These are phyloP conservation scores for Cloeon dipterum DNA, from an alignment of 2,888 invertebrate genomes.

Conservation along the genomic window DNA sequence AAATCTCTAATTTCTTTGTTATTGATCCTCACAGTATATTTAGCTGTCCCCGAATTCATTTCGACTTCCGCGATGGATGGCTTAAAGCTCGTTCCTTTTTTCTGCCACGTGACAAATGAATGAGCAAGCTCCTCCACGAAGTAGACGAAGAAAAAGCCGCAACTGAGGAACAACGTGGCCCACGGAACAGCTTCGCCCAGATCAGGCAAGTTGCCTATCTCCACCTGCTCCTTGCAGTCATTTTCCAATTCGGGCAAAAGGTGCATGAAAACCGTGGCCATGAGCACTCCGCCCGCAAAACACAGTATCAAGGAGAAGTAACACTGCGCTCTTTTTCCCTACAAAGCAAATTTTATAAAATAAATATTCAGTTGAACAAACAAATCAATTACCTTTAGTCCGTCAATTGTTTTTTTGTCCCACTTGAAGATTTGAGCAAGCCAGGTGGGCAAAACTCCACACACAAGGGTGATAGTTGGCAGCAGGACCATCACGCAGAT, in stretches of 20 bases:
- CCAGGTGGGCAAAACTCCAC: background rate
- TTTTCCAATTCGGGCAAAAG: background rate
- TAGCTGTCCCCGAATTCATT: no score
- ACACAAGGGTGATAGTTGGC: background rate
- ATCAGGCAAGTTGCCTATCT: background rate
- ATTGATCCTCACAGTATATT: no score
- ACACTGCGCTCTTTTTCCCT: background rate
- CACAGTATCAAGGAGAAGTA: conserved; percentile 1
- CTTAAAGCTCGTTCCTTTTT: background rate
- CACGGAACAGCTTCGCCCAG: background rate
- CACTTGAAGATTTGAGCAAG: background rate
- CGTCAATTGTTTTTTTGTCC: background rate
- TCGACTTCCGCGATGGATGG: background rate
- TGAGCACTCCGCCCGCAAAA: background rate
- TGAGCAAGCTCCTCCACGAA: background rate
- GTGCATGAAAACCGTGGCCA: background rate
- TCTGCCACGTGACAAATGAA: conserved; percentile 1
- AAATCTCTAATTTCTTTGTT: background rate
- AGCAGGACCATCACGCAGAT: background rate
- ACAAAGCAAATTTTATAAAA: no score
- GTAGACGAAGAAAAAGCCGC: background rate
- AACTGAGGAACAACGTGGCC: background rate
- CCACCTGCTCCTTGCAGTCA: background rate
- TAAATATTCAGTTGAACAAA: no score
- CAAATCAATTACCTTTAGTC: no score